Base-by-base conservation (phyloP, 2,888 invertebrate genomes). In the Dasypogon diadema region DNA sequence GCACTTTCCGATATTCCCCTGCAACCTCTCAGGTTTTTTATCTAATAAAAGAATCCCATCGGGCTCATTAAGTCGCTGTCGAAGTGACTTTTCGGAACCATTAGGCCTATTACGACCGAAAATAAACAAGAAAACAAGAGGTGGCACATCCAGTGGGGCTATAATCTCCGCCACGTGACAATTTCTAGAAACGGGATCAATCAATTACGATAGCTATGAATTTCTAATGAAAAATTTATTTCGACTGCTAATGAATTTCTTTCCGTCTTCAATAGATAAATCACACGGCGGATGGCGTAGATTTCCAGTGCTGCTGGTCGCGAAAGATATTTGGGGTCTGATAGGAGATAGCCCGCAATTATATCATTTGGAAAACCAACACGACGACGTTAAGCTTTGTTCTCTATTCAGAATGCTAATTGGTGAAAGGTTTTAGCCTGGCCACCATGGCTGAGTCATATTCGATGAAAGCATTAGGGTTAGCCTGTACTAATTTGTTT, bases 191-290 rank as follows among this genome's bases (percentile, higher is more conserved):
- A 1, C 10, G 34, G 34, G 10, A 42, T 42, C n/a, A 42, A 42
- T 42, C 42, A 42, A 42, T 42, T 42, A 12, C 18, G 37, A 37
- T 60, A 37, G n/a, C 16, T 12, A 60, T 34, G 37, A 60, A 60
- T 37, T 18, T 18, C 37, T 37, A 37, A 60, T 60, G 37, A 60
- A 60, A 60, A 60, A 60, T 60, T 60, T 21, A 60, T 60, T 18
- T 42, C 42, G 2, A 12, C 37, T 18, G 0, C 60, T 21, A 60
- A 60, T 60, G 60, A 60, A 60, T 34, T 60, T 60, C 60, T 18
- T 37, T 60, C 21, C 37, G 21, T 21, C 18, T 10, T 37, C 18
- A 42, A 60, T 60, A 60, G 21, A 60, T 60, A 60, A 60, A 37
- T 60, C 60, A 60, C 12, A 1, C 14, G n/a, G n/a, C 12, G 37